Conservation (phyloP, 2,797 vertebrate genomes). For the Spinus pinus region DNA sequence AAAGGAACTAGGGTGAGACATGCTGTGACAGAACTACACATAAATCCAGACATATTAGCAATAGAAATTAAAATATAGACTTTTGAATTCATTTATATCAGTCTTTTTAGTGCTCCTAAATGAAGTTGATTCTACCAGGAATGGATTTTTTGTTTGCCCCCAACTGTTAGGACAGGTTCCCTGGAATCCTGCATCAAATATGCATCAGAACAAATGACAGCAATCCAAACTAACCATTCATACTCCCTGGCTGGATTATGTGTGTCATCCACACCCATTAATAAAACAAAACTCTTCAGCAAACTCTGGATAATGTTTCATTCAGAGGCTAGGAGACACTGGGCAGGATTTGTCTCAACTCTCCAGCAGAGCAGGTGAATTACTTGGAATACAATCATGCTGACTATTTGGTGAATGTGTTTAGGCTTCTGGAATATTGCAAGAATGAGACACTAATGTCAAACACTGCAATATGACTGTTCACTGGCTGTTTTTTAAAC, state of each 20-base stretch:
- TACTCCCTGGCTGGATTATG: neutral
- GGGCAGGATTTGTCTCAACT: neutral
- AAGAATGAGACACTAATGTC: neutral
- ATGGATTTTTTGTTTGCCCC: fast-evolving
- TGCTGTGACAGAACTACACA: neutral
- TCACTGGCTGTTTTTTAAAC: neutral
- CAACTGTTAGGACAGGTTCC: neutral
- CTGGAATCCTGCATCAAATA: neutral
- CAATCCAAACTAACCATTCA: fast-evolving
- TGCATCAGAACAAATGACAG: neutral
- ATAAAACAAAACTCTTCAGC: neutral
- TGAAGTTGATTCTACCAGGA: neutral
- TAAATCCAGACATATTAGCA: neutral
- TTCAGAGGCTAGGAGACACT: neutral
- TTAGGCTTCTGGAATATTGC: neutral
- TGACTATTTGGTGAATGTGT: neutral
- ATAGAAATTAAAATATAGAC: neutral
- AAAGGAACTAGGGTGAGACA: neutral
- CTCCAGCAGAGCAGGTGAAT: neutral
- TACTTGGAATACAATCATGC: neutral
- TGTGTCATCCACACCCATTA: neutral
- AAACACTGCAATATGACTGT: neutral
- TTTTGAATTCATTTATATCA: neutral
- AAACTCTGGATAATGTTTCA: neutral
- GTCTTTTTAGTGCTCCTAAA: neutral